Percentiles rank a stretch among this genome's conserved stretches.
Conservation (phyloP, 2,797 vertebrate genomes). For the Pachyuromys duprasi region DNA sequence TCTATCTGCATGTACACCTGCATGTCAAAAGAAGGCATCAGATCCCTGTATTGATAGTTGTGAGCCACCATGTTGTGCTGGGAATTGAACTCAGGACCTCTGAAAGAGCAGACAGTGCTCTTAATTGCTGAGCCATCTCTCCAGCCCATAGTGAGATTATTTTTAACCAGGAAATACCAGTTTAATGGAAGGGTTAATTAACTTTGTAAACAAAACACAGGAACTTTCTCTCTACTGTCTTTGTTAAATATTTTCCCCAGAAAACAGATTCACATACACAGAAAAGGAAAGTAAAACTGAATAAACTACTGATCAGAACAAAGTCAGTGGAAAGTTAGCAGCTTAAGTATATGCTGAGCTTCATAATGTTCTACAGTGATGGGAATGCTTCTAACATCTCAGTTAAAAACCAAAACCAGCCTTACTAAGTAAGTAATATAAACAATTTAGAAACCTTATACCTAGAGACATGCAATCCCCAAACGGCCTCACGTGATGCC, state of each 20-base stretch:
- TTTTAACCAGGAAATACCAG: slow-evolving; percentile 27
- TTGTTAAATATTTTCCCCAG: background rate
- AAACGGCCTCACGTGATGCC: slow-evolving; percentile 20
- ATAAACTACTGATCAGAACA: background rate
- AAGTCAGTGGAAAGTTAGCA: slow-evolving; percentile 1
- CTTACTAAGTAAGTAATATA: slow-evolving; percentile 24
- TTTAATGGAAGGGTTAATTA: slow-evolving; percentile 49
- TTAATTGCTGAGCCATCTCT: too few species aligned
- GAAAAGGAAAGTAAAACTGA: background rate
- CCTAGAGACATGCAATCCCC: slow-evolving; percentile 12
- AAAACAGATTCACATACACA: slow-evolving; percentile 19
- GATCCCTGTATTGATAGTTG: too few species aligned
- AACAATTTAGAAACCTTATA: background rate
- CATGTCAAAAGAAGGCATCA: too few species aligned
- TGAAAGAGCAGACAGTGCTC: too few species aligned
- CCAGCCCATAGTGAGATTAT: background rate
- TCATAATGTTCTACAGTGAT: background rate
- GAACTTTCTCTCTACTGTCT: background rate
- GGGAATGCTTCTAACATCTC: background rate
- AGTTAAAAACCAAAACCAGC: slow-evolving; percentile 24
- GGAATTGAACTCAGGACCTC: too few species aligned
- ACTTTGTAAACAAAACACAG: slow-evolving; percentile 42
- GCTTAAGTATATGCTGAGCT: background rate
- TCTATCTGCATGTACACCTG: too few species aligned
- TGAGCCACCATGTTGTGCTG: too few species aligned